Conservation (phyloP, 2,888 invertebrate genomes). For the Agapostemon virescens region DNA sequence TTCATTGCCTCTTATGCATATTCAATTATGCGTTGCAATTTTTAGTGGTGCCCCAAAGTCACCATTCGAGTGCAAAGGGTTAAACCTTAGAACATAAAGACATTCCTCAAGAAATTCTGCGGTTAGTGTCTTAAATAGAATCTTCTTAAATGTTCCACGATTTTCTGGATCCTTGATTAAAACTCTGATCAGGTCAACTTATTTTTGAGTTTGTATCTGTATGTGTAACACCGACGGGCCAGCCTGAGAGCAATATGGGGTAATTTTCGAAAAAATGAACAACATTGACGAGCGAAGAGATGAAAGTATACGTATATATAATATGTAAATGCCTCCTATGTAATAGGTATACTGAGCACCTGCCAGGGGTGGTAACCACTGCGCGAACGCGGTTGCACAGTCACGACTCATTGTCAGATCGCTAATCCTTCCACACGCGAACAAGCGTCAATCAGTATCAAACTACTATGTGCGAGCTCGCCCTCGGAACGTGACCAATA, state of each 20-base stretch:
- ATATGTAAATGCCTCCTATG: not conserved
- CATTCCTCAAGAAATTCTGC: no score
- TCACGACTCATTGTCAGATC: constrained; percentile 39
- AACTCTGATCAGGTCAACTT: not conserved
- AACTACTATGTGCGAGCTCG: constrained; percentile 55
- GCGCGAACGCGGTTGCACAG: constrained; percentile 37
- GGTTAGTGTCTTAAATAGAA: not conserved
- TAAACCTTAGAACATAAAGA: not conserved
- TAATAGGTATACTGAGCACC: not conserved
- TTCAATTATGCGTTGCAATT: no score
- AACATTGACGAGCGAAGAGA: not conserved
- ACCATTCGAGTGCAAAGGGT: no score
- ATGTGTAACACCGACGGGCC: not conserved
- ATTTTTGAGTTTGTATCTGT: no score
- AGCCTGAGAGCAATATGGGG: not conserved
- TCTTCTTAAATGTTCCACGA: not conserved
- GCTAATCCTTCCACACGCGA: constrained; percentile 70
- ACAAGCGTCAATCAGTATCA: constrained; percentile 77
- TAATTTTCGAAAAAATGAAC: not conserved
- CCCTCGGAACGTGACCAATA: constrained; percentile 55
- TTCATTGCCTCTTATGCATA: no score
- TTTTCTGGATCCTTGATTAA: not conserved
- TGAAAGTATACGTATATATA: not conserved
- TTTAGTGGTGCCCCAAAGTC: no score
- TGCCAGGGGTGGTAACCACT: not conserved